Conservation (phyloP, 2,113 vertebrate genomes). For the Cricetomys ansorgei region DNA sequence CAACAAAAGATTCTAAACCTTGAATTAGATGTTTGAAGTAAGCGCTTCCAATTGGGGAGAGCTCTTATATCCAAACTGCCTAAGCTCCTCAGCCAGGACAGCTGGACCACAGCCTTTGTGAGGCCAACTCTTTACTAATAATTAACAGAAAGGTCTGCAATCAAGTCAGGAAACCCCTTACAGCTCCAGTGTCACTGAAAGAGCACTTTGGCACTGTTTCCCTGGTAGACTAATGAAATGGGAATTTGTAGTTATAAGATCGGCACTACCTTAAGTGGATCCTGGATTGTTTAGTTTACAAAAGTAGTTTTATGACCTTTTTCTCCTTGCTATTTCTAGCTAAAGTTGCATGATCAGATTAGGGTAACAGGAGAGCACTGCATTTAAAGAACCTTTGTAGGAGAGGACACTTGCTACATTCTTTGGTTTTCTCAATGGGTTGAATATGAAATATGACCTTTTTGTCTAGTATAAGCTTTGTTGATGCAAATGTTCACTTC, state of each 20-base stretch:
- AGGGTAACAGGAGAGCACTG: slow-evolving; percentile 18
- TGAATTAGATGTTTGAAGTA: slow-evolving; percentile 69
- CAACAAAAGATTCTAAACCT: slow-evolving; percentile 64
- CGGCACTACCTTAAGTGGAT: slow-evolving; percentile 42
- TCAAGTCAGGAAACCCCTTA: slow-evolving; percentile 57
- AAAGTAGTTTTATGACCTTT: slow-evolving; percentile 54
- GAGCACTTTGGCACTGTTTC: slow-evolving; percentile 35
- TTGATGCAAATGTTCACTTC: slow-evolving; percentile 49
- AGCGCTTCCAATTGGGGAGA: slow-evolving; percentile 25
- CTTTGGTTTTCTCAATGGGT: slow-evolving; percentile 48
- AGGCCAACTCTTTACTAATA: slow-evolving; percentile 55
- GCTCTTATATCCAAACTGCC: slow-evolving; percentile 33
- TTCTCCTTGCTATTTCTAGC: slow-evolving; percentile 35
- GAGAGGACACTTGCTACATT: slow-evolving; percentile 38
- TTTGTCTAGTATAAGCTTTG: slow-evolving; percentile 37
- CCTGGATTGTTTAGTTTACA: slow-evolving; percentile 65
- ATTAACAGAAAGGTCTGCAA: slow-evolving; percentile 61
- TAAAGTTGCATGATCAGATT: slow-evolving; percentile 48
- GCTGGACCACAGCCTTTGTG: slow-evolving; percentile 52
- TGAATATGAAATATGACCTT: slow-evolving; percentile 51
- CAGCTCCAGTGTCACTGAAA: slow-evolving; percentile 58
- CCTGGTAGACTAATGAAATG: slow-evolving; percentile 52
- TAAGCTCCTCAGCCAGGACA: slow-evolving; percentile 28
- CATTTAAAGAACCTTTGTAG: slow-evolving; percentile 54
- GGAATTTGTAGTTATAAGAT: slow-evolving; percentile 65